phyloP scores from a whole-genome alignment of 2,113 vertebrate species.

The Pipra filicauda region DNA sequence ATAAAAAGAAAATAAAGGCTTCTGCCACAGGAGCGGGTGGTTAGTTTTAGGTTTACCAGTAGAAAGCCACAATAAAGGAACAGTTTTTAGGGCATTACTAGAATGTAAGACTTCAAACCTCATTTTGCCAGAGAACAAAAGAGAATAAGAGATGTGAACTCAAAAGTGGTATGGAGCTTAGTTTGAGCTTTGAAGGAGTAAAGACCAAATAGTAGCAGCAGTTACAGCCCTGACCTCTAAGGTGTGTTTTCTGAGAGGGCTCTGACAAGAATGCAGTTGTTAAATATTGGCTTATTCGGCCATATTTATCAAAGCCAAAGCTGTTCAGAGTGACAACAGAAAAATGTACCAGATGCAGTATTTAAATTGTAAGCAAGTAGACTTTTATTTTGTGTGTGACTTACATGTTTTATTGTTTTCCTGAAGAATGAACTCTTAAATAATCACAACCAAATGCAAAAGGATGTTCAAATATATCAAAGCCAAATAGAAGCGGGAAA shows the following conservation, averaged over 20 bases:
- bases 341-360: neutral
- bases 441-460: constrained; percentile 74
- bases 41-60: neutral
- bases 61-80: neutral
- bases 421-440: constrained; percentile 73
- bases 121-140: neutral
- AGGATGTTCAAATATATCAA: constrained; percentile 71
- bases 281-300: neutral
- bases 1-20: neutral
- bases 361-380: neutral
- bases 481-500: constrained; percentile 79
- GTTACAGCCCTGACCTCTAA: neutral
- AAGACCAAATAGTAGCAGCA: neutral
- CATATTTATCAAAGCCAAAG: neutral
- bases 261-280: neutral
- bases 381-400: neutral
- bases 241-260: neutral
- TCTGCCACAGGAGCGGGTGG: neutral
- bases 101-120: neutral
- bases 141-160: neutral
- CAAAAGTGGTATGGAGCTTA: neutral
- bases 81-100: neutral
- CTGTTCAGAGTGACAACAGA: neutral
- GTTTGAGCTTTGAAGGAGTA: neutral
- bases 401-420: neutral